Percentiles rank a stretch among this genome's conserved stretches.
phyloP scores from a whole-genome alignment of 2,888 invertebrate species.

The Rhyacophila evoluta region DNA sequence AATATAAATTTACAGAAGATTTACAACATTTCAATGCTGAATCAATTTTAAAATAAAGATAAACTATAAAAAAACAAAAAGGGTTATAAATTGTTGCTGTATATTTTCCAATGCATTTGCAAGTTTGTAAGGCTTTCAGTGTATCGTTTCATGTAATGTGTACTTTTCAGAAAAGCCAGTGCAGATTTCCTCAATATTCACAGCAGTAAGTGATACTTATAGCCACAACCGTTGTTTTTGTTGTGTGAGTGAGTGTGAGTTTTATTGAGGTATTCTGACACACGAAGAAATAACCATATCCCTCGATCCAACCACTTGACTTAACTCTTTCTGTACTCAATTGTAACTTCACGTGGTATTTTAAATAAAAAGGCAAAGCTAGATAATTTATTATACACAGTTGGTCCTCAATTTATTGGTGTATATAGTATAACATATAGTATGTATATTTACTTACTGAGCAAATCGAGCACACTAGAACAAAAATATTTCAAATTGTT shows the following conservation, averaged over 20 bases:
- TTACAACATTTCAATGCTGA: background rate
- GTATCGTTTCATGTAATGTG: slow-evolving; percentile 44
- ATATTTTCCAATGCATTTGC: background rate
- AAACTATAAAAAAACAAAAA: background rate
- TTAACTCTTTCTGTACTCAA: no score
- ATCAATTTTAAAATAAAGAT: background rate
- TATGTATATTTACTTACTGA: no score
- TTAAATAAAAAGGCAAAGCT: no score
- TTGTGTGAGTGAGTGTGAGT: slow-evolving; percentile 32
- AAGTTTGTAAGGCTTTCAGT: slow-evolving; percentile 40
- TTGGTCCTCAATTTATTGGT: no score
- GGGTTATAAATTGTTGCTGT: background rate
- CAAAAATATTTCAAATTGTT: no score
- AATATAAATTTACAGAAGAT: no score
- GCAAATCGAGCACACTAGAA: no score
- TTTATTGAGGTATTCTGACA: slow-evolving; percentile 43
- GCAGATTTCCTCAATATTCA: slow-evolving; percentile 54
- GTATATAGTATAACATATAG: no score
- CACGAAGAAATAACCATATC: background rate
- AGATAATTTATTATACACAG: no score
- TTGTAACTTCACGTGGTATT: no score
- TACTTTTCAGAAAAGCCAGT: slow-evolving; percentile 55
- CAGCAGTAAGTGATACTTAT: slow-evolving; percentile 49
- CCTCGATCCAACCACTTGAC: no score
- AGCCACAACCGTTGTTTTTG: background rate